Evolutionary conservation across 2,888 invertebrate species (phyloP).

Genomic region (Xiphydria camelus): DNA sequence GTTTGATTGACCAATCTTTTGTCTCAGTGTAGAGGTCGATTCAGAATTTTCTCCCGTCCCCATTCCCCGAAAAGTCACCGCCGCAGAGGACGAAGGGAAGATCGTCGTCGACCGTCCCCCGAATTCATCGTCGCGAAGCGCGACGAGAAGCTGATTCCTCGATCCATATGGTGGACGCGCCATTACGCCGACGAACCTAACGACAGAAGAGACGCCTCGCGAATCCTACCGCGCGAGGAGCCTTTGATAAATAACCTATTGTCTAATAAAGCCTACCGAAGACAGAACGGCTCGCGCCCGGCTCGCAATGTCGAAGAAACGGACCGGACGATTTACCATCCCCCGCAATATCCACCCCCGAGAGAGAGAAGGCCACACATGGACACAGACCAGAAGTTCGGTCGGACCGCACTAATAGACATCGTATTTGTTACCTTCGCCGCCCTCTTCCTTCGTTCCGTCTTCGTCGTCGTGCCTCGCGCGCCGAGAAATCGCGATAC

Average conservation of each 20-base stretch:
- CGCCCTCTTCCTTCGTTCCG: too few species aligned
- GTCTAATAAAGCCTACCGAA: conserved; percentile 19
- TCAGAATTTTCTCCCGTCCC: too few species aligned
- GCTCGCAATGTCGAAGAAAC: conserved; percentile 13
- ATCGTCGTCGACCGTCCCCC: neutral
- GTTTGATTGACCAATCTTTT: too few species aligned
- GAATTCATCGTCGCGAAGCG: neutral
- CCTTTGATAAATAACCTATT: conserved; percentile 18
- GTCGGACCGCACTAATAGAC: conserved; percentile 10
- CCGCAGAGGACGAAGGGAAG: neutral
- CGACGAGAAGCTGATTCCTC: too few species aligned
- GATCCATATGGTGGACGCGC: too few species aligned
- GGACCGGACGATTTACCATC: conserved; percentile 17
- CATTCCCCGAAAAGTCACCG: too few species aligned
- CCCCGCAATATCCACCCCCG: conserved; percentile 14
- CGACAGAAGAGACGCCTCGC: too few species aligned
- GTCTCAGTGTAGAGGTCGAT: too few species aligned
- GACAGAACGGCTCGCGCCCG: conserved; percentile 10
- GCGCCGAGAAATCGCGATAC: too few species aligned
- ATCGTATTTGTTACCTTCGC: conserved; percentile 12
- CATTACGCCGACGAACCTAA: too few species aligned
- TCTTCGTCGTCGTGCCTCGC: too few species aligned
- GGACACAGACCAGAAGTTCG: conserved; percentile 15
- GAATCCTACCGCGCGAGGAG: too few species aligned
- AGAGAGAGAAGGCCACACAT: conserved; percentile 2